Evolutionary conservation across 2,113 vertebrate species (phyloP), one percentile per base, ranked within the genome.

Genomic region (Istiophorus platypterus): DNA sequence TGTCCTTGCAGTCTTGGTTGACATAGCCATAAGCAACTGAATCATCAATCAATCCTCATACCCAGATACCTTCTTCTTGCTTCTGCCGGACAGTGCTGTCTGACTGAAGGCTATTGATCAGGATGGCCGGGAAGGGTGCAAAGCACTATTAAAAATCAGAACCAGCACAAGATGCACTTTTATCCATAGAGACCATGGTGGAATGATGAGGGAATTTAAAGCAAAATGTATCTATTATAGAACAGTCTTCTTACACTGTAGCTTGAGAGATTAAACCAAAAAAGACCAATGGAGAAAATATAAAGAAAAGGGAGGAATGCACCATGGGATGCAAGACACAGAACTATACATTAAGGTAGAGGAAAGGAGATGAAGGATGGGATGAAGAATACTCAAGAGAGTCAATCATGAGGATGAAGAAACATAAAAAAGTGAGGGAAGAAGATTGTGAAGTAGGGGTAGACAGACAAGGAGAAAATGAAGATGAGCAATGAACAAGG

Each of bases 71-170:
- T 56, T 66, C 45, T 26, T 24, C 58, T 62, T 41, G 10, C 49
- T 68, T 63, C 82, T 76, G 77, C 59, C 66, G 42, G 72, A 80
- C 61, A 26, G 56, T 15, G 68, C 45, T 27, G 39, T 61, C 64
- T n/a, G 37, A 78, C 73, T 79, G 72, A 72, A 79, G 75, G 34
- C 17, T 87, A 91, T 88, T 78, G 89, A 89, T 86, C 39, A 22
- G 47, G 45, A 81, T 54, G 59, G 72, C 68, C 77, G 73, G 71
- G 42, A 74, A 70, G 52, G 59, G 34, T 47, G 56, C 67, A 76
- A 20, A 54, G 71, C 78, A 74, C 78, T 81, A 79, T 87, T 72
- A 70, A 77, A 76, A 54, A 69, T 39, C n/a, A 68, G 17, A 73
- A 66, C 54, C 49, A 72, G 56, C 75, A 68, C 49, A 26, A 69